Evolutionary conservation across 2,888 invertebrate species (phyloP), one percentile per base, ranked within the genome.

Genomic region (Therioaphis trifolii): DNA sequence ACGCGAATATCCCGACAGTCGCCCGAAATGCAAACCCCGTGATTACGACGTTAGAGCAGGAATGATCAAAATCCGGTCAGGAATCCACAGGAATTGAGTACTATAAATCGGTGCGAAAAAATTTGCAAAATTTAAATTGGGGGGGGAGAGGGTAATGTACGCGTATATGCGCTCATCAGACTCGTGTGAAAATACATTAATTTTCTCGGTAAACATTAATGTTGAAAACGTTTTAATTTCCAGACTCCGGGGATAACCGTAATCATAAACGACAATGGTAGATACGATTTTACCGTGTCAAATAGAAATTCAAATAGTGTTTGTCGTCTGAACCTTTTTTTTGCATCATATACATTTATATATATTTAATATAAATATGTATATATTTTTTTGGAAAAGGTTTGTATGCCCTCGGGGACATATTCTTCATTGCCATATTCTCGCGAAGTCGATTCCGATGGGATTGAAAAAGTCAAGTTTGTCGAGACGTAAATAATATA

Each of bases 341-440:
- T 49, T 11, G 46, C 11, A 4, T 27, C 9, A 27, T 35, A 35
- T 5, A 35, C 35, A 35, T 35, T 35, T 35, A 35, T 35, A 35
- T 35, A 5, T 35, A 35, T 35, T 5, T 35, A 35, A 5, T 35
- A 35, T 35, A 35, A 3, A 35, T 71, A 35, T 35, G 7, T 5
- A 35, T 35, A 35, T 35, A 35, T 24, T 27, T 49, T 71, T 49
- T 18, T n/a, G 43, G 15, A 71, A 71, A 46, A 71, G 72, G 29
- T 72, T 72, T 52, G 49, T 72, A 72, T 14, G 52, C 49, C 72
- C 72, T 12, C 4, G n/a, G 72, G 72, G 29, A 72, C n/a, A 52
- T 52, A 72, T 52, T 52, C 52, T 72, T 72, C 52, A 72, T 72
- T 75, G 74, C 24, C 11, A 21, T 55, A n/a, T 49, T 74, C 55